Conservation (phyloP, 2,888 invertebrate genomes). For the Cremastobaeus sp. region DNA sequence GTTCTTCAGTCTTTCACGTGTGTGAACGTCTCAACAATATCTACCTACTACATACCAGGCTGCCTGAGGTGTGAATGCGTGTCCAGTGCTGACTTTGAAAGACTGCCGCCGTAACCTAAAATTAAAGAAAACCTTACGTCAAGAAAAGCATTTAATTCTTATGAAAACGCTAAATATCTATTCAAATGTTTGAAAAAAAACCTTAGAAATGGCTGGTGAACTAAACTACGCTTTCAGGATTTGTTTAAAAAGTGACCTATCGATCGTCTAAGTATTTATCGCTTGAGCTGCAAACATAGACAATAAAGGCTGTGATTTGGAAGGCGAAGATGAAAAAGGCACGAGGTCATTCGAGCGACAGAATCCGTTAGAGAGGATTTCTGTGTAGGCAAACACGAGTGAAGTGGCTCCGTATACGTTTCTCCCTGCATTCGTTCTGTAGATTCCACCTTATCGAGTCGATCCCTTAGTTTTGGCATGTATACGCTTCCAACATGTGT, state of each 20-base stretch:
- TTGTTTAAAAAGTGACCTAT: neutral
- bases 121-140: too few species aligned
- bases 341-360: constrained; percentile 72
- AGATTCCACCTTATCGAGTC: constrained; percentile 65
- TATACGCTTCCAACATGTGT: constrained; percentile 52
- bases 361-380: constrained; percentile 78
- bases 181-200: too few species aligned
- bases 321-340: constrained; percentile 69
- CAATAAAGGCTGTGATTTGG: constrained; percentile 43
- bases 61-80: constrained; percentile 93
- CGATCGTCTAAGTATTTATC: constrained; percentile 19
- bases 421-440: constrained; percentile 64
- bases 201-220: too few species aligned
- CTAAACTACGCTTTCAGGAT: too few species aligned
- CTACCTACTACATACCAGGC: constrained; percentile 84
- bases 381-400: constrained; percentile 77
- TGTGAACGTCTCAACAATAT: constrained; percentile 72
- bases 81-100: constrained; percentile 91
- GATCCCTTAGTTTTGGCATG: constrained; percentile 57
- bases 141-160: constrained; percentile 48
- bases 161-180: too few species aligned
- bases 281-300: constrained; percentile 4
- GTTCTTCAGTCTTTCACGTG: constrained; percentile 22
- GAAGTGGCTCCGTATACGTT: constrained; percentile 70
- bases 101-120: constrained; percentile 92